These are phyloP conservation scores for Takifugu rubripes DNA, from an alignment of 2,797 vertebrate genomes.

Conservation along the genomic window DNA sequence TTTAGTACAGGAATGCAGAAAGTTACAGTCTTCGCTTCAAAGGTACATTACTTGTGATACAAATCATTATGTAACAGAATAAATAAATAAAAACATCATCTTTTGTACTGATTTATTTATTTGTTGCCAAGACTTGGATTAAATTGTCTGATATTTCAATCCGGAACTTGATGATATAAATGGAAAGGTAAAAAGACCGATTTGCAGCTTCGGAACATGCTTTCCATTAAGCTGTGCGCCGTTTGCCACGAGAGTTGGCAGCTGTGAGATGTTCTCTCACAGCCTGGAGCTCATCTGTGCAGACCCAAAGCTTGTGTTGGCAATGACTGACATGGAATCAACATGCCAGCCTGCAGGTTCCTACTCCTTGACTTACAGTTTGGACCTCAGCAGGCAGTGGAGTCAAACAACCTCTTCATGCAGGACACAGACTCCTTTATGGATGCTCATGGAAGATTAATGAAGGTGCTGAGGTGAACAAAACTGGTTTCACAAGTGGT, in stretches of 20 bases:
- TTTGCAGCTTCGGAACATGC: constrained; percentile 38
- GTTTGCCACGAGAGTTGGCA: constrained; percentile 50
- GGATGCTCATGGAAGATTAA: constrained; percentile 54
- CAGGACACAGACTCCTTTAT: constrained; percentile 58
- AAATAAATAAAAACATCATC: constrained; percentile 10
- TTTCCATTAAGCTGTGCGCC: constrained; percentile 54
- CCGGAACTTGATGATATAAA: constrained; percentile 41
- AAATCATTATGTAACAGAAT: no score
- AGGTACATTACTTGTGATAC: no score
- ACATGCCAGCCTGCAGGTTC: constrained; percentile 53
- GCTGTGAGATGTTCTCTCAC: constrained; percentile 21
- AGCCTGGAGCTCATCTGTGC: constrained; percentile 43
- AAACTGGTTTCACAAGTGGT: constrained; percentile 51
- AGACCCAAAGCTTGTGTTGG: constrained; percentile 65
- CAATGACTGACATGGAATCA: constrained; percentile 47
- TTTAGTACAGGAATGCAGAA: no score
- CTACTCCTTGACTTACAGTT: constrained; percentile 58
- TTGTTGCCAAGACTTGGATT: constrained; percentile 24
- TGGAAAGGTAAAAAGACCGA: constrained; percentile 46
- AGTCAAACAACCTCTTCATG: constrained; percentile 45
- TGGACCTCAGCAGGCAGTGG: constrained; percentile 37
- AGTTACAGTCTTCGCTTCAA: no score
- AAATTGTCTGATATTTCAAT: constrained; percentile 38
- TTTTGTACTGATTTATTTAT: constrained; percentile 34
- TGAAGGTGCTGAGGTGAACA: constrained; percentile 55